These are phyloP conservation scores for Ochropacha duplaris DNA, from an alignment of 2,888 invertebrate species.

Conservation along the genomic window DNA sequence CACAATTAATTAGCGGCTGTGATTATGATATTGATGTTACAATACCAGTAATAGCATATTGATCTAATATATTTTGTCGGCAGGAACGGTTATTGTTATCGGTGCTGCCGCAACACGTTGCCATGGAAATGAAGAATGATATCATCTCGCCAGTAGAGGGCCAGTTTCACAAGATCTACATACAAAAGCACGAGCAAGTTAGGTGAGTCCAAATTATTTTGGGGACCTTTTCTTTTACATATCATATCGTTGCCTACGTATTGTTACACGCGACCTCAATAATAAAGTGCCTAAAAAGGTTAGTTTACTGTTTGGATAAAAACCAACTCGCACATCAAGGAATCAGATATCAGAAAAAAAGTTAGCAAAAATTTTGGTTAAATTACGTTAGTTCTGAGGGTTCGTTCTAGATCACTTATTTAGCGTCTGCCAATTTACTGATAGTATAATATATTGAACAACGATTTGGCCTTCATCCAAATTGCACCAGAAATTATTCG, in stretches of 20 bases:
- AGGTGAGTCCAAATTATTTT: conserved; percentile 82
- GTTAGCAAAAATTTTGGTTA: neutral
- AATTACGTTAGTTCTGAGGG: neutral
- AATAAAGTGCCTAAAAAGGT: neutral
- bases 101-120: conserved; percentile 94
- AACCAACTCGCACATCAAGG: neutral
- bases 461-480: conserved; percentile 60
- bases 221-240: conserved; percentile 4
- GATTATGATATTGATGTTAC: conserved; percentile 1
- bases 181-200: conserved; percentile 96
- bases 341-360: neutral
- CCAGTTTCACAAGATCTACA: conserved; percentile 97
- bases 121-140: conserved; percentile 97
- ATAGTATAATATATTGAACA: conserved; percentile 46
- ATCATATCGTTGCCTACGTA: neutral
- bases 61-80: conserved; percentile 14
- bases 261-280: neutral
- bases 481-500: conserved; percentile 41
- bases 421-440: conserved; percentile 44
- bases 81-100: conserved; percentile 93
- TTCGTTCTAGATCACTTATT: conserved; percentile 4
- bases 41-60: conserved; percentile 7
- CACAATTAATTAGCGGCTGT: conserved; percentile 2
- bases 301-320: neutral
- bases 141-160: conserved; percentile 95